Conservation (phyloP, 2,113 vertebrate genomes). For the Etheostoma cragini region DNA sequence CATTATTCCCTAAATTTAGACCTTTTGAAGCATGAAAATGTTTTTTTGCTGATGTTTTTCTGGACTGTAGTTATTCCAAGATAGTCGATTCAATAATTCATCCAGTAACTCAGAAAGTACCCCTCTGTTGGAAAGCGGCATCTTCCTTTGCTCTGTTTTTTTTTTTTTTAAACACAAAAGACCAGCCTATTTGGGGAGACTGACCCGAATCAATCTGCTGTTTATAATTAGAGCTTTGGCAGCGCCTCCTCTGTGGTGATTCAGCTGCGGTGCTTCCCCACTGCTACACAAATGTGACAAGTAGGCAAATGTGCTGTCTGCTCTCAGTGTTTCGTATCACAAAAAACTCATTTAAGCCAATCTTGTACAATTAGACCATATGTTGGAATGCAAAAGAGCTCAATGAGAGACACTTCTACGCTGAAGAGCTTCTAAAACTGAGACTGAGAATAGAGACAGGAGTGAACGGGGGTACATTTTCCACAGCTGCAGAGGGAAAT, state of each 20-base stretch:
- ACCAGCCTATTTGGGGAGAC: slow-evolving; percentile 58
- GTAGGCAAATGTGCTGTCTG: slow-evolving; percentile 41
- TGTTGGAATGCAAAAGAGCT: slow-evolving; percentile 22
- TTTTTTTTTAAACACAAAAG: slow-evolving; percentile 40
- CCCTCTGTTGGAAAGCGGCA: slow-evolving; percentile 39
- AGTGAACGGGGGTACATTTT: slow-evolving; percentile 1
- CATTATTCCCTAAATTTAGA: neutral
- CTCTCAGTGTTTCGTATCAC: slow-evolving; percentile 26
- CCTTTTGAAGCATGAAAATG: neutral
- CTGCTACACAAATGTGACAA: slow-evolving; percentile 42
- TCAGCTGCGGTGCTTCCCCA: slow-evolving; percentile 57
- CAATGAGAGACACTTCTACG: slow-evolving; percentile 19
- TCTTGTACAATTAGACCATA: slow-evolving; percentile 43
- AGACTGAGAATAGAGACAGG: slow-evolving; percentile 3
- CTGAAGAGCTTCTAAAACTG: slow-evolving; percentile 20
- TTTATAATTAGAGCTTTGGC: slow-evolving; percentile 70
- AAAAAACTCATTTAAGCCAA: slow-evolving; percentile 29
- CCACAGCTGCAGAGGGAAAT: slow-evolving; percentile 18
- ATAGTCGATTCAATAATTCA: slow-evolving; percentile 40
- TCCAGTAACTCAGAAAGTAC: slow-evolving; percentile 41
- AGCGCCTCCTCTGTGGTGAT: slow-evolving; percentile 54
- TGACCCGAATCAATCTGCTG: slow-evolving; percentile 72
- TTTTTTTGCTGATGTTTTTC: slow-evolving; percentile 2
- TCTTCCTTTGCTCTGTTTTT: slow-evolving; percentile 54
- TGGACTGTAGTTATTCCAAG: slow-evolving; percentile 23